A percentile compares a stretch with the other conserved stretches of the same genome.
These are phyloP conservation scores for Sarcoramphus papa DNA, from an alignment of 2,797 vertebrate species.

Conservation along the genomic window DNA sequence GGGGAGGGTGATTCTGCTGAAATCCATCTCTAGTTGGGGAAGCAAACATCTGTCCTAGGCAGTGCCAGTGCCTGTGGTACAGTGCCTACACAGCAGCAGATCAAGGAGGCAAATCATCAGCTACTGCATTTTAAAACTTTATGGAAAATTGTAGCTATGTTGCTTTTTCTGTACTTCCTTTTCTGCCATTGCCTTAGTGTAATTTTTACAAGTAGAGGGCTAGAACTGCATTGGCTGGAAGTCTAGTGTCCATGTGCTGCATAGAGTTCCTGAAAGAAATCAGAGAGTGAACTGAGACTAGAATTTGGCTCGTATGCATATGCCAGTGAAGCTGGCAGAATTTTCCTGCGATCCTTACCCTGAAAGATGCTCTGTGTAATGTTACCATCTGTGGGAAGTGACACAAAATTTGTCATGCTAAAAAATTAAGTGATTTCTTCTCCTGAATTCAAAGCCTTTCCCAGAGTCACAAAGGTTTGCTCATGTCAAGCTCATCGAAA, in stretches of 20 bases:
- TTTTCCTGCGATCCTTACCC: neutral
- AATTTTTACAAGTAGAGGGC: neutral
- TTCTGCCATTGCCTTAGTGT: neutral
- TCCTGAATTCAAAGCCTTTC: neutral
- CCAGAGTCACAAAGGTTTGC: neutral
- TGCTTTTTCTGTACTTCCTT: neutral
- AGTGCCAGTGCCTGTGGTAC: neutral
- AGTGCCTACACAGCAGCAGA: neutral
- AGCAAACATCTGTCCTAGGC: neutral
- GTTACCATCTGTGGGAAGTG: neutral
- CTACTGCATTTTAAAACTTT: neutral
- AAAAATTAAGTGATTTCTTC: neutral
- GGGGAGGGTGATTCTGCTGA: neutral
- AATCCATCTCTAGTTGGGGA: neutral
- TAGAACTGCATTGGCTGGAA: neutral
- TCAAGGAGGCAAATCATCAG: neutral
- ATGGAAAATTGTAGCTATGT: neutral
- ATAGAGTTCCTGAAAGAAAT: neutral
- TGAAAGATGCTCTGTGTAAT: neutral
- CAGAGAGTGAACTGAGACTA: neutral
- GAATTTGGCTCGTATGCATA: neutral
- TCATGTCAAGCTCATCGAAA: neutral
- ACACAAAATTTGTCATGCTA: neutral
- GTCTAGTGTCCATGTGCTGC: neutral
- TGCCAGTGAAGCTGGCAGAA: neutral